These are phyloP conservation scores for Tympanuchus pallidicinctus DNA, from an alignment of 2,113 vertebrate genomes.

Conservation along the genomic window DNA sequence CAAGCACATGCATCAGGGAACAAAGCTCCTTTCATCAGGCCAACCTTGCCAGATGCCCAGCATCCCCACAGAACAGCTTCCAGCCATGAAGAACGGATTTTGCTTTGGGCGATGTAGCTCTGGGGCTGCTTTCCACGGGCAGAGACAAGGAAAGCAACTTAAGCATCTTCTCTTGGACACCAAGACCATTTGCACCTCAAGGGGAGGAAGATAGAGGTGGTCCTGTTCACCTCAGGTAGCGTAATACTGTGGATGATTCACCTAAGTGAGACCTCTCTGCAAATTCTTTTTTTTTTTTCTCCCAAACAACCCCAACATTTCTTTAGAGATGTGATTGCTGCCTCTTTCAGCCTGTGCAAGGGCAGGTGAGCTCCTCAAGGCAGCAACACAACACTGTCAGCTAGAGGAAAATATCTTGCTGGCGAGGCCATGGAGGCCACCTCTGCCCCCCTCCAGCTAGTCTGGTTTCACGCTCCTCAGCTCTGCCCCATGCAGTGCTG, in stretches of 20 bases:
- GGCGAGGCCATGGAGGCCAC: neutral
- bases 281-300: neutral
- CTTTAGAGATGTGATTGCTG: neutral
- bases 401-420: neutral
- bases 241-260: neutral
- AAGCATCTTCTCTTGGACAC: neutral
- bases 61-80: neutral
- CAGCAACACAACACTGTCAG: neutral
- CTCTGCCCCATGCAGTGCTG: neutral
- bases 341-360: neutral
- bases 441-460: neutral
- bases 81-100: fast-evolving
- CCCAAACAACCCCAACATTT: neutral
- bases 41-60: fast-evolving
- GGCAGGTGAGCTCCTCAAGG: neutral
- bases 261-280: neutral
- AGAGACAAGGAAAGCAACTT: neutral
- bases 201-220: neutral
- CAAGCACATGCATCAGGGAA: neutral
- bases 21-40: conserved; percentile 51
- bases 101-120: fast-evolving
- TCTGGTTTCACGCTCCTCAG: neutral
- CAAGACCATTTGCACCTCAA: neutral
- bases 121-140: neutral
- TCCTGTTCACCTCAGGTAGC: neutral